Conservation (phyloP, 2,797 vertebrate genomes). For the Gymnoscopelus braueri region DNA sequence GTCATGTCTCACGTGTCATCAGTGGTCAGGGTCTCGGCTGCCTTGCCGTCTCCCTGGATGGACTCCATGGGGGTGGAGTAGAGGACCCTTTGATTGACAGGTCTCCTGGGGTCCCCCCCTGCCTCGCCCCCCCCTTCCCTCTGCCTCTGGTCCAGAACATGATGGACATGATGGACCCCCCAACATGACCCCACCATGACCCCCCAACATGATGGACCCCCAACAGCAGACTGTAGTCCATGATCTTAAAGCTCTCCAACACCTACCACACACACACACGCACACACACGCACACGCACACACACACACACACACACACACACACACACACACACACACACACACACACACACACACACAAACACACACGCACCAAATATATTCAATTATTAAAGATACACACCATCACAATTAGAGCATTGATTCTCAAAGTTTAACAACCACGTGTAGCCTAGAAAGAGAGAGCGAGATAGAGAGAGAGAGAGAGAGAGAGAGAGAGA, state of each 20-base stretch:
- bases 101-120: slow-evolving; percentile 78
- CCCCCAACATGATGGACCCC: slow-evolving; percentile 90
- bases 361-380: too few relatives aligned
- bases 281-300: slow-evolving; percentile 23
- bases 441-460: slow-evolving; percentile 1
- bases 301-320: too few relatives aligned
- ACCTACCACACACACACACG: slow-evolving; percentile 87
- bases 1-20: slow-evolving; percentile 89
- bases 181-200: too few relatives aligned
- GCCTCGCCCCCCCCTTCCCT: slow-evolving; percentile 86
- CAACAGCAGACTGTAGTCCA: slow-evolving; percentile 97
- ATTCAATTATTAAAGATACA: too few relatives aligned
- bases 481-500: background rate
- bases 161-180: slow-evolving; percentile 87
- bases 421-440: slow-evolving; percentile 4
- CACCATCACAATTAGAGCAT: slow-evolving; percentile 9
- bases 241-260: slow-evolving; percentile 98
- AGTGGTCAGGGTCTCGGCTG: slow-evolving; percentile 86
- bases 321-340: too few relatives aligned
- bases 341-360: too few relatives aligned
- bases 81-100: slow-evolving; percentile 90
- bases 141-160: slow-evolving; percentile 86
- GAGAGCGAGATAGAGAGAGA: background rate
- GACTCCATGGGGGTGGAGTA: slow-evolving; percentile 99
- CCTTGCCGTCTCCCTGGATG: slow-evolving; percentile 95